Conservation (phyloP, 2,888 invertebrate species). For the Troides aeacus region DNA sequence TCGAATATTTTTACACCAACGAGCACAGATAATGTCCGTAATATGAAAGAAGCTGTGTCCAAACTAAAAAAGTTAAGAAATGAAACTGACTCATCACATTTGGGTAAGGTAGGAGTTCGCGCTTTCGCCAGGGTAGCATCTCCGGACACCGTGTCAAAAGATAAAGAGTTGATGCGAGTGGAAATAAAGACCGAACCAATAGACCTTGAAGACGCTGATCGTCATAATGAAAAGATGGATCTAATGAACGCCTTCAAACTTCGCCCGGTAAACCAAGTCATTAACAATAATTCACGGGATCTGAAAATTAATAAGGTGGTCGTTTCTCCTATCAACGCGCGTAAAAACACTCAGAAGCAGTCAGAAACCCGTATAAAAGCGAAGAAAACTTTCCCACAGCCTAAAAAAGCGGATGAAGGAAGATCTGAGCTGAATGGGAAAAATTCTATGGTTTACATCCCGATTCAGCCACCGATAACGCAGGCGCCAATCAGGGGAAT, state of each 20-base stretch:
- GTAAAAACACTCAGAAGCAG: conserved; percentile 43
- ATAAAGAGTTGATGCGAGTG: conserved; percentile 44
- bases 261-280: conserved; percentile 53
- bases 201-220: conserved; percentile 62
- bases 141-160: conserved; percentile 37
- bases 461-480: conserved; percentile 68
- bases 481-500: conserved; percentile 53
- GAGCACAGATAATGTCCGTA: conserved; percentile 51
- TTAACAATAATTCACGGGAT: conserved; percentile 51
- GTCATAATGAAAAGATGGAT: conserved; percentile 63
- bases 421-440: conserved; percentile 65
- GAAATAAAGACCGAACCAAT: conserved; percentile 71
- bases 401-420: conserved; percentile 59
- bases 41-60: conserved; percentile 53
- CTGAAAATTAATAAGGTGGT: conserved; percentile 64
- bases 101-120: conserved; percentile 66
- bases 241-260: conserved; percentile 65
- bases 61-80: conserved; percentile 54
- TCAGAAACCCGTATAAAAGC: conserved; percentile 54
- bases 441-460: conserved; percentile 76
- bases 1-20: conserved; percentile 59
- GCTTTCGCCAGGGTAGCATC: conserved; percentile 71
- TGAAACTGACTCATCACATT: conserved; percentile 45
- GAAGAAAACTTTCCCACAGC: conserved; percentile 67
- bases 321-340: conserved; percentile 43